These are phyloP conservation scores for Oscheius sp. DNA, from an alignment of 2,888 invertebrate species.

Conservation along the genomic window DNA sequence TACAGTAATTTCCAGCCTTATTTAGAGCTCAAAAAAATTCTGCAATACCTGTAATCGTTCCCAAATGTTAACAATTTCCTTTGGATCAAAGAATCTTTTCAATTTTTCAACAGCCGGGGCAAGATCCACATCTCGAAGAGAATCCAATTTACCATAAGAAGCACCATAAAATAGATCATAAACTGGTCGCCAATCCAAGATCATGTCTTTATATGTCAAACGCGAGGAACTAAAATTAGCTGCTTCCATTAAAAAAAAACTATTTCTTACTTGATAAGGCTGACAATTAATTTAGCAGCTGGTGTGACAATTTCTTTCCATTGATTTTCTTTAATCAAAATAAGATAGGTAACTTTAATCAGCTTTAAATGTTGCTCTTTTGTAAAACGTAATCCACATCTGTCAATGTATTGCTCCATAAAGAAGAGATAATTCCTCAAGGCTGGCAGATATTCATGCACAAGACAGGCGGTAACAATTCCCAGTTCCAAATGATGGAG, in stretches of 20 bases:
- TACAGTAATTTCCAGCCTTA: no score
- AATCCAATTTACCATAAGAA: slow-evolving; percentile 17
- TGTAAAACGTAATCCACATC: slow-evolving; percentile 44
- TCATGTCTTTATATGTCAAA: slow-evolving; percentile 37
- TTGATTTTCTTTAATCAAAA: slow-evolving; percentile 30
- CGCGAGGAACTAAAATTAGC: slow-evolving; percentile 36
- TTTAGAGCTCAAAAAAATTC: no score
- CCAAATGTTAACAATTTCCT: slow-evolving; percentile 27
- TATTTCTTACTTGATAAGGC: slow-evolving; percentile 11
- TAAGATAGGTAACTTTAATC: slow-evolving; percentile 34
- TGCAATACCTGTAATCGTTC: background rate
- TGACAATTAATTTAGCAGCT: slow-evolving; percentile 24
- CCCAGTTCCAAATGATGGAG: slow-evolving; percentile 24
- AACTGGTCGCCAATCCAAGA: slow-evolving; percentile 50
- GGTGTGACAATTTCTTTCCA: slow-evolving; percentile 24
- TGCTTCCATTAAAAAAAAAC: background rate
- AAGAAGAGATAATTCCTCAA: slow-evolving; percentile 19
- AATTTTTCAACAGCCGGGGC: slow-evolving; percentile 12
- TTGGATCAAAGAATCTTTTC: slow-evolving; percentile 29
- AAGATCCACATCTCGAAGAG: background rate
- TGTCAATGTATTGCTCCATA: slow-evolving; percentile 39
- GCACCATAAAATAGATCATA: slow-evolving; percentile 36
- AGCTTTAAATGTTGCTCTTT: slow-evolving; percentile 39
- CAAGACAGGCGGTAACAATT: slow-evolving; percentile 10
- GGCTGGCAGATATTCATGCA: slow-evolving; percentile 17